Percentiles rank a stretch among this genome's conserved stretches.
Evolutionary conservation across 2,888 invertebrate genomes (phyloP).

Genomic region (Odontothrips loti): DNA sequence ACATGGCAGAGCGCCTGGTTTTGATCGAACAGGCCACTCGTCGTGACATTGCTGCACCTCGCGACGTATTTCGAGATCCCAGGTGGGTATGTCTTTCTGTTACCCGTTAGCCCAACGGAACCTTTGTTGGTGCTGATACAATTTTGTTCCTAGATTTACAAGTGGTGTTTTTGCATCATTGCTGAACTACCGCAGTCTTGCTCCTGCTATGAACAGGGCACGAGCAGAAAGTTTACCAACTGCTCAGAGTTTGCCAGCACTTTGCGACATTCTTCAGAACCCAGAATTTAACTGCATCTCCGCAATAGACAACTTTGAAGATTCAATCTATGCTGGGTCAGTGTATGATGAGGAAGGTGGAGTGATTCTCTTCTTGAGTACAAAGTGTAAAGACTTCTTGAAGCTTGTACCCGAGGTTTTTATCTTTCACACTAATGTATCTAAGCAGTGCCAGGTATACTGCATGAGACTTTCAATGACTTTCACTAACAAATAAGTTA

Average conservation of each 20-base stretch:
- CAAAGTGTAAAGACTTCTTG: not conserved
- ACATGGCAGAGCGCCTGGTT: not conserved
- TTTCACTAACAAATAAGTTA: too few species aligned
- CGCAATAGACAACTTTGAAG: not conserved
- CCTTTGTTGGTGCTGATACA: not conserved
- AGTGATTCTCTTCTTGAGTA: not conserved
- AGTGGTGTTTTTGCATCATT: not conserved
- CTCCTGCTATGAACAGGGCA: not conserved
- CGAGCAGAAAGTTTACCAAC: not conserved
- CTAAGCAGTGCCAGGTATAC: too few species aligned
- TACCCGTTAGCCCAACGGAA: not conserved
- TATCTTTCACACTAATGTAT: too few species aligned
- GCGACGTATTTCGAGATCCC: not conserved
- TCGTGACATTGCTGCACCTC: not conserved
- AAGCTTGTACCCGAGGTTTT: not conserved
- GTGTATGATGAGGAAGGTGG: not conserved
- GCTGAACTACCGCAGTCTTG: not conserved
- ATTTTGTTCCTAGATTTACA: not conserved
- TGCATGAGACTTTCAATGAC: too few species aligned
- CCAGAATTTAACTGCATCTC: not conserved
- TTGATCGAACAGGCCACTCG: not conserved
- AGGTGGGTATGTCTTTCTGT: not conserved
- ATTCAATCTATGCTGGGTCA: not conserved
- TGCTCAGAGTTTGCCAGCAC: not conserved
- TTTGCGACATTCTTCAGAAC: not conserved